These are phyloP conservation scores for Lepus europaeus DNA, from an alignment of 2,113 vertebrate genomes.

Conservation along the genomic window DNA sequence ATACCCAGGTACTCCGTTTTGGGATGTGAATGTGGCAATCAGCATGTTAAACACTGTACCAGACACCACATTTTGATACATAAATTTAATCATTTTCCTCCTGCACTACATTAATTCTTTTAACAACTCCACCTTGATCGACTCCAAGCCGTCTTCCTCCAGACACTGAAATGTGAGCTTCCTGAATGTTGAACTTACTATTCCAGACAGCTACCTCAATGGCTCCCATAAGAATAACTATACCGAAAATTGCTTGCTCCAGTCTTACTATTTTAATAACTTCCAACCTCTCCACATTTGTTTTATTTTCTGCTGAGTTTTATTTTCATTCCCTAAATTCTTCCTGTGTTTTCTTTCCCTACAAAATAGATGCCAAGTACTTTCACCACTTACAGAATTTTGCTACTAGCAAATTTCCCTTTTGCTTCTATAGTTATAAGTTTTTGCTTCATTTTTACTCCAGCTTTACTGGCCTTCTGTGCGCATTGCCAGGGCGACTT, in stretches of 20 bases:
- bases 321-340: constrained; percentile 42
- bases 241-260: neutral
- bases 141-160: neutral
- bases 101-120: constrained; percentile 31
- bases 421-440: constrained; percentile 63
- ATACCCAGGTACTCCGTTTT: no score
- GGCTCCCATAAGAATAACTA: neutral
- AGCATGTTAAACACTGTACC: no score
- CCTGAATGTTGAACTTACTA: constrained; percentile 19
- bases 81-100: constrained; percentile 21
- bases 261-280: constrained; percentile 21
- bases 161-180: constrained; percentile 29
- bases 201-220: constrained; percentile 8
- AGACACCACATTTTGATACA: neutral
- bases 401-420: constrained; percentile 47
- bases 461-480: constrained; percentile 58
- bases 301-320: constrained; percentile 57
- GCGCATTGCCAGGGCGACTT: constrained; percentile 59
- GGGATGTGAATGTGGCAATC: no score
- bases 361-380: constrained; percentile 27
- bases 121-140: neutral
- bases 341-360: constrained; percentile 46
- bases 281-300: constrained; percentile 21
- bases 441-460: constrained; percentile 50
- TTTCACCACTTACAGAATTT: constrained; percentile 40